Evolutionary conservation across 1,140 invertebrate species (phyloP), one percentile per base, ranked within the genome.

Genomic region (Elysia chlorotica): DNA sequence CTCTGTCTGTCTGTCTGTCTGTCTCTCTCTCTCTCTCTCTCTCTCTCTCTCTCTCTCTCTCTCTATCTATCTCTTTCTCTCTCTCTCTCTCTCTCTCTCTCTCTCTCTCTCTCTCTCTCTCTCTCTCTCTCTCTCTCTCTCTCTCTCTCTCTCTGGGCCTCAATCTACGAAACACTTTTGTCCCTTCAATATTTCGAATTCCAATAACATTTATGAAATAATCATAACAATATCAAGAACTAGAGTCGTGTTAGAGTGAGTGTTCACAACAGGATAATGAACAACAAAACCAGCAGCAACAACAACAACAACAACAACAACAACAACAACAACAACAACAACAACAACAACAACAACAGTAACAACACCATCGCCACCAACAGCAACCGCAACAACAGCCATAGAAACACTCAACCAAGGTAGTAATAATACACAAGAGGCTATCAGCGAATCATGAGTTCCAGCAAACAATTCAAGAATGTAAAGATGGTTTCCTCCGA

Each of bases 261-360:
- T n/a, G n/a, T n/a, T n/a, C n/a, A 48, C 41, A 48, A 48, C n/a
- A 48, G n/a, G 10, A 48, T 14, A 48, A 48, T 10, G 14, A 59
- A n/a, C 56, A 59, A 59, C 25, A 59, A n/a, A 10, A 59, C 6
- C 10, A n/a, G 25, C 25, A 17, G 25, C 56, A 59, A 17, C 56
- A 59, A 59, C 56, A 59, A 59, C 56, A 59, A n/a, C 25, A 59
- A n/a, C 56, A n/a, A 28, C 25, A 10, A 59, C 56, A 59, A 25
- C 56, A 59, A 59, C 56, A 59, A 59, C 56, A 59, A n/a, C 25
- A 59, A n/a, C 56, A n/a, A 25, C 25, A n/a, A 59, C 56, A 59
- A 59, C 56, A 59, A 59, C 10, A 59, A 10, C 56, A 59, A 25
- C 25, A 59, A 59, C 14, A 59, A 59, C 56, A n/a, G 56, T 25